These are phyloP conservation scores for Dasyurus viverrinus DNA, from an alignment of 2,113 vertebrate genomes.

Conservation along the genomic window DNA sequence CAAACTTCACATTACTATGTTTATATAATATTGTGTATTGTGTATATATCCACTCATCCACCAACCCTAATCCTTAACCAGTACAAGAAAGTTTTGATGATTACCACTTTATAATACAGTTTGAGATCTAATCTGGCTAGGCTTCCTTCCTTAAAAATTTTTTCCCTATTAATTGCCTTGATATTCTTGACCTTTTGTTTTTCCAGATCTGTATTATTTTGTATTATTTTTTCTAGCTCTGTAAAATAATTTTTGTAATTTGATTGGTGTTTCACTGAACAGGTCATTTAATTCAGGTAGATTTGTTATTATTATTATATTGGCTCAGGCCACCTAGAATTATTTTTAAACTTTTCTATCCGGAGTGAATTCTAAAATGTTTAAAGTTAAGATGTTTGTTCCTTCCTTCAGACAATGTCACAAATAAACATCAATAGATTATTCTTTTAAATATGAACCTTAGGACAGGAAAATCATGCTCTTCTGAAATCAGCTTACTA, in stretches of 20 bases:
- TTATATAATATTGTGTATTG: not conserved
- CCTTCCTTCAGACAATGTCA: constrained; percentile 40
- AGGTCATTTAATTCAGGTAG: not conserved
- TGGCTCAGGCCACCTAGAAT: constrained; percentile 10
- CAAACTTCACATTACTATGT: not conserved
- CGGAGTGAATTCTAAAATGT: constrained; percentile 65
- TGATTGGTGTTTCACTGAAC: not conserved
- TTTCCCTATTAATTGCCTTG: not conserved
- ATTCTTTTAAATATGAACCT: constrained; percentile 58
- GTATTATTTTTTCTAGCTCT: not conserved
- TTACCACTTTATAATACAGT: not conserved
- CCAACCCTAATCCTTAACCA: not conserved
- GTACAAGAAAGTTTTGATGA: not conserved
- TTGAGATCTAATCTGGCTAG: not conserved
- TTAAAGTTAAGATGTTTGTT: constrained; percentile 55
- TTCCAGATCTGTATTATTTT: not conserved
- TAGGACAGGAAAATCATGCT: constrained; percentile 29
- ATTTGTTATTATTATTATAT: not conserved
- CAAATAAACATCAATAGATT: constrained; percentile 62
- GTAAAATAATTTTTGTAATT: not conserved
- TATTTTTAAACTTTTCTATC: constrained; percentile 63
- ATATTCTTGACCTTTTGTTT: not conserved
- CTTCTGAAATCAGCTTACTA: constrained; percentile 57
- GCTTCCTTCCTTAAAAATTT: not conserved
- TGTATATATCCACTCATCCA: not conserved